These are phyloP conservation scores for Tetheella fluctuosa DNA, from an alignment of 2,888 invertebrate genomes.

Conservation along the genomic window DNA sequence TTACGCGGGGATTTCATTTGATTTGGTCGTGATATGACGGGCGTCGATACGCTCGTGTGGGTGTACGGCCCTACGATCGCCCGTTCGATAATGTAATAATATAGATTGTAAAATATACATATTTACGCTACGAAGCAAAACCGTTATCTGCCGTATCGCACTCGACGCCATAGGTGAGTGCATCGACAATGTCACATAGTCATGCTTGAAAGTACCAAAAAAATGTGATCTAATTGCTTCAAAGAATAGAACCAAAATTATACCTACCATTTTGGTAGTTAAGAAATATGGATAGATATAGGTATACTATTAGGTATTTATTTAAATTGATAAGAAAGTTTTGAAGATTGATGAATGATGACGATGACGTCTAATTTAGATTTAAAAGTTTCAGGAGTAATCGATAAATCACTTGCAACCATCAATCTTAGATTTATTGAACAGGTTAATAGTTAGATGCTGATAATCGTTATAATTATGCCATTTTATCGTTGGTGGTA, in stretches of 20 bases:
- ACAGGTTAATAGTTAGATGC: conserved; percentile 24
- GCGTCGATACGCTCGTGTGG: conserved; percentile 55
- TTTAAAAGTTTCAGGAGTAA: conserved; percentile 50
- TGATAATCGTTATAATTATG: conserved; percentile 41
- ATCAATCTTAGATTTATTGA: conserved; percentile 43
- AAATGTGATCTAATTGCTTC: neutral
- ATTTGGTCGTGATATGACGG: conserved; percentile 63
- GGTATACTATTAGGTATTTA: neutral
- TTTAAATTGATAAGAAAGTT: conserved; percentile 31
- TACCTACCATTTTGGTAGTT: neutral
- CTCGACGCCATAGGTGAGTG: conserved; percentile 51
- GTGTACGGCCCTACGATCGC: conserved; percentile 50
- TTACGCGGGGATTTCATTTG: conserved; percentile 57
- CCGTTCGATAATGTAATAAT: conserved; percentile 61
- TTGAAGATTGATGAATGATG: conserved; percentile 44
- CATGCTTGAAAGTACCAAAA: conserved; percentile 19
- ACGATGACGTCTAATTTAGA: conserved; percentile 12
- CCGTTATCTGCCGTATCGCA: conserved; percentile 69
- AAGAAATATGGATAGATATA: too few species aligned
- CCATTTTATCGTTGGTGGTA: too few species aligned
- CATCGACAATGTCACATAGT: conserved; percentile 59
- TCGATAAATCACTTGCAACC: conserved; percentile 57
- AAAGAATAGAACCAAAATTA: neutral
- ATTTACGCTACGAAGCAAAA: conserved; percentile 59
- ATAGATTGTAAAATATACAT: conserved; percentile 56